These are phyloP conservation scores for Onychomys arenicola DNA, from an alignment of 2,797 vertebrate species.

Conservation along the genomic window DNA sequence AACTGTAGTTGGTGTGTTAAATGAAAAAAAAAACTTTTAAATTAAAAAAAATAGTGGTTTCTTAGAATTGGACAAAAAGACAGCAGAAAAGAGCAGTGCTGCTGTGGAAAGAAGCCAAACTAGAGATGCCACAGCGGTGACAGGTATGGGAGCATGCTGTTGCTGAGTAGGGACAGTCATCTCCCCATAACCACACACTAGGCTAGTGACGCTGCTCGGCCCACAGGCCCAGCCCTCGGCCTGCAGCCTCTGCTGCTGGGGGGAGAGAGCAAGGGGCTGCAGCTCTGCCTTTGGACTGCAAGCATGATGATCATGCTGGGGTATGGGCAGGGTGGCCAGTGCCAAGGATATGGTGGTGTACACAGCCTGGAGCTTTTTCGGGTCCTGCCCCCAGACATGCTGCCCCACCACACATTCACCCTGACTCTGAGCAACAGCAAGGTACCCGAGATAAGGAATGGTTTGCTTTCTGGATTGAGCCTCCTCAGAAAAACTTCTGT, in stretches of 20 bases:
- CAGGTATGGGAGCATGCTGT: not conserved
- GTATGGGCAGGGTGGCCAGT: accelerated
- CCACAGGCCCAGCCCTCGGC: not conserved
- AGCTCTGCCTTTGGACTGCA: not conserved
- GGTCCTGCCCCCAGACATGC: not conserved
- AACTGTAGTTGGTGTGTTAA: too few relatives aligned
- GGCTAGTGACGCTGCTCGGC: not conserved
- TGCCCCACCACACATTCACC: not conserved
- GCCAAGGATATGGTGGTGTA: not conserved
- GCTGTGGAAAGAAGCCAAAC: not conserved
- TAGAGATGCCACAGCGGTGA: not conserved
- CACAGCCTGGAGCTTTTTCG: not conserved
- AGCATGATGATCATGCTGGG: not conserved
- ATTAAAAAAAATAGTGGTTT: too few relatives aligned
- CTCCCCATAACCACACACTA: not conserved
- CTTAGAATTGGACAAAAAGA: too few relatives aligned
- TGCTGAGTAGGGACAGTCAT: not conserved
- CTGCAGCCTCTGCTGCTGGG: not conserved
- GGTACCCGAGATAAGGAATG: not conserved
- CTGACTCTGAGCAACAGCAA: not conserved
- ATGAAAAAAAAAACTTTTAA: too few relatives aligned
- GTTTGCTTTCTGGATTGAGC: not conserved
- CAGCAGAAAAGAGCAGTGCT: too few relatives aligned
- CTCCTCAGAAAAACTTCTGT: not conserved
- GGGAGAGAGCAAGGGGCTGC: not conserved